Conservation (phyloP, 1,140 invertebrate species). For the Muscidifurax raptorellus region DNA sequence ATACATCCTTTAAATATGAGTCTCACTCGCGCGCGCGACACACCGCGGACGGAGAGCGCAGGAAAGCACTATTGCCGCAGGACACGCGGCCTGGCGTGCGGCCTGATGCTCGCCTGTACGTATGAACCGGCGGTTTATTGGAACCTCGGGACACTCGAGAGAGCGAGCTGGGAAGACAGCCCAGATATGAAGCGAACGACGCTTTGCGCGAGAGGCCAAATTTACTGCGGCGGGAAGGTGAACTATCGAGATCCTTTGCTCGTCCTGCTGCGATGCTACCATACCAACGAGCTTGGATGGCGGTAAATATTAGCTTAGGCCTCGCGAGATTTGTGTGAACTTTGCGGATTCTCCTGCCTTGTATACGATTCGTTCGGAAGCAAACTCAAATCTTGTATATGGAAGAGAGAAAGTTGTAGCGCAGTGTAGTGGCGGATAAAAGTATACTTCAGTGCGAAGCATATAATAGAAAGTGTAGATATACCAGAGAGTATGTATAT, state of each 20-base stretch:
- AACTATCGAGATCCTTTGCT: neutral
- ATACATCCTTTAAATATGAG: slow-evolving; percentile 15
- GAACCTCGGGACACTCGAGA: neutral
- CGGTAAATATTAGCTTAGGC: neutral
- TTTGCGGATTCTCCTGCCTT: neutral
- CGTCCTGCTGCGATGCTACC: no score
- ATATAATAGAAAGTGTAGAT: slow-evolving; percentile 70
- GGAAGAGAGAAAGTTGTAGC: neutral
- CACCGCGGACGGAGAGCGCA: neutral
- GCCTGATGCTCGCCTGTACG: slow-evolving; percentile 50
- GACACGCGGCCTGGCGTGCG: slow-evolving; percentile 70
- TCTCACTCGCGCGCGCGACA: neutral
- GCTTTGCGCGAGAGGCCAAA: neutral
- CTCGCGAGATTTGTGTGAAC: neutral
- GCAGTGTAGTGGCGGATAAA: no score
- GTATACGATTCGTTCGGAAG: neutral
- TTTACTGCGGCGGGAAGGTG: neutral
- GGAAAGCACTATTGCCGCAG: slow-evolving; percentile 67
- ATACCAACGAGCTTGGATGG: no score
- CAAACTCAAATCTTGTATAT: neutral
- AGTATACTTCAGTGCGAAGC: slow-evolving; percentile 54
- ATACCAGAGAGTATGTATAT: slow-evolving; percentile 52
- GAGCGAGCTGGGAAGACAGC: neutral
- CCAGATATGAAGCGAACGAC: neutral
- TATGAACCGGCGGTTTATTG: slow-evolving; percentile 8